Evolutionary conservation across 1,140 invertebrate species (phyloP).

Genomic region (Solen grandis): DNA sequence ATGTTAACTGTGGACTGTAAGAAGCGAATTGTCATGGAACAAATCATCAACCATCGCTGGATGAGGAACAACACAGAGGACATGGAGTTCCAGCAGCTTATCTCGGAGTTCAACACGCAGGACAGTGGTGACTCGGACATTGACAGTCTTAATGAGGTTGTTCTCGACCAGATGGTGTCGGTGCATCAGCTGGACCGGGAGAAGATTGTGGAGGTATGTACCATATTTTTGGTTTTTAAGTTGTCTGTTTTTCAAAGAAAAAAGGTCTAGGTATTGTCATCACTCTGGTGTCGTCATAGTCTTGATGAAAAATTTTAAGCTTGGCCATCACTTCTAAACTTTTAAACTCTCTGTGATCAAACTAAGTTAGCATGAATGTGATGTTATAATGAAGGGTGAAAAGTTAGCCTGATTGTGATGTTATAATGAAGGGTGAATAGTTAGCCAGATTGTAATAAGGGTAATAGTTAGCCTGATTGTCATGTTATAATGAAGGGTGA

Average conservation of each 20-base stretch:
- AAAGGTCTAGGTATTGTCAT: too few relatives aligned
- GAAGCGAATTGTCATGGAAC: slow-evolving; percentile 90
- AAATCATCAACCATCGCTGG: slow-evolving; percentile 94
- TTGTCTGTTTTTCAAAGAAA: too few relatives aligned
- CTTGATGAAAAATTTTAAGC: neutral
- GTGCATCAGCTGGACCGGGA: slow-evolving; percentile 89
- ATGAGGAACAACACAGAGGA: slow-evolving; percentile 85
- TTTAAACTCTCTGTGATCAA: too few relatives aligned
- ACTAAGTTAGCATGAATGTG: neutral
- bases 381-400: neutral
- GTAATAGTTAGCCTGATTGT: too few relatives aligned
- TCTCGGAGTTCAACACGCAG: slow-evolving; percentile 50
- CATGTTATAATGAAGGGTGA: too few relatives aligned
- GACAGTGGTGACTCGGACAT: slow-evolving; percentile 52
- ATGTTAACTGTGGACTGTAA: slow-evolving; percentile 96
- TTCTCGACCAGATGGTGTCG: slow-evolving; percentile 94
- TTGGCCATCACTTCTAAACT: too few relatives aligned
- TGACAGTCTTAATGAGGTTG: slow-evolving; percentile 88
- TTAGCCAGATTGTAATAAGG: too few relatives aligned
- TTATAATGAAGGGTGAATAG: too few relatives aligned
- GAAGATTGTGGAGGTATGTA: slow-evolving; percentile 88
- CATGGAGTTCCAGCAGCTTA: slow-evolving; percentile 73
- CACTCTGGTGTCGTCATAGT: neutral
- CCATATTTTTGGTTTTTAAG: too few relatives aligned
- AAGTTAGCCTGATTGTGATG: too few relatives aligned